Evolutionary conservation across 1,140 invertebrate genomes (phyloP).

Genomic region (Periplaneta americana): DNA sequence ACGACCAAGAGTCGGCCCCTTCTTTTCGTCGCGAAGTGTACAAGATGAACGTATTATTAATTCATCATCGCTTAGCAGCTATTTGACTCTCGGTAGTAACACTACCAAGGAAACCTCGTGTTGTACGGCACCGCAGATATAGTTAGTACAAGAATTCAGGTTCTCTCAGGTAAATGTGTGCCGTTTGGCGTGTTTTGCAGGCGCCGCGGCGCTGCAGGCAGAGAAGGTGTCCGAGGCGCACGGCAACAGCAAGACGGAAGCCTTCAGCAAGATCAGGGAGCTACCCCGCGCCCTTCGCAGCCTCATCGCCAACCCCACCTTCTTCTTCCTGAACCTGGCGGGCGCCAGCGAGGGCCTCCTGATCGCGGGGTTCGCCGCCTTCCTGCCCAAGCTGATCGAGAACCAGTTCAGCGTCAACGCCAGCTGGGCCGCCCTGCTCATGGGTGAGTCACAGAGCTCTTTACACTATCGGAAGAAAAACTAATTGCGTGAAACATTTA

Average conservation of each 20-base stretch:
- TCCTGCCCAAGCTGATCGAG: constrained; percentile 78
- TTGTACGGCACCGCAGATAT: no score
- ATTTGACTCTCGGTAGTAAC: no score
- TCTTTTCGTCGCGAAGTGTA: no score
- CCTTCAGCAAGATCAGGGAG: constrained; percentile 55
- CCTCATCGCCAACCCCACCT: constrained; percentile 69
- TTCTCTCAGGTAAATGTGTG: not conserved
- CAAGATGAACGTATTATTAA: no score
- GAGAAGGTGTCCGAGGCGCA: constrained; percentile 66
- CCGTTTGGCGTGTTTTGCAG: constrained; percentile 29
- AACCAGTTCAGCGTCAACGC: constrained; percentile 75
- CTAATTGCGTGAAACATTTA: not conserved
- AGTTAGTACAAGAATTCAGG: no score
- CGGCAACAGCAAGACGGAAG: constrained; percentile 37
- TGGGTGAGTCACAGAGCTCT: constrained; percentile 49
- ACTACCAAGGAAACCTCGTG: no score
- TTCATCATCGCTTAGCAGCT: no score
- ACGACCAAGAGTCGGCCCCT: no score
- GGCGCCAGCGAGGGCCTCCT: constrained; percentile 72
- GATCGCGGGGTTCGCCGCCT: constrained; percentile 74
- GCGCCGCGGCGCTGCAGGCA: constrained; percentile 56
- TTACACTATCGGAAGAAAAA: not conserved
- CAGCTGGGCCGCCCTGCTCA: constrained; percentile 62
- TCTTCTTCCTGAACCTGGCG: constrained; percentile 73
- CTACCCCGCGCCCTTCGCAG: constrained; percentile 58